Percentiles rank a stretch among this genome's conserved stretches.
Evolutionary conservation across 1,140 invertebrate species (phyloP).

Genomic region (Gonatopus flavifemur): DNA sequence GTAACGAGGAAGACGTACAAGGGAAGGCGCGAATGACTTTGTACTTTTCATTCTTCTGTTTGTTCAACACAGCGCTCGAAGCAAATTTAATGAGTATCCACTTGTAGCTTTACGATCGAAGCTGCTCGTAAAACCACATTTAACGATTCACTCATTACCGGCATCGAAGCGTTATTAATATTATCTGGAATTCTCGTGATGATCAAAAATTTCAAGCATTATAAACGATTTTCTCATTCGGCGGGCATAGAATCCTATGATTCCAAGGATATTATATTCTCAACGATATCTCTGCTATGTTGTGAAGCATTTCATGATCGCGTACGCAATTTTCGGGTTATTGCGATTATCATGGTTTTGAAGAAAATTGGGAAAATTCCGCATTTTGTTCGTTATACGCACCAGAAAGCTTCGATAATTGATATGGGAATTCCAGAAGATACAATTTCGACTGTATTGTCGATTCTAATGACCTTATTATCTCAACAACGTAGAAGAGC

Average conservation of each 20-base stretch:
- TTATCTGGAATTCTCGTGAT: background rate
- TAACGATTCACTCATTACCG: constrained; percentile 14
- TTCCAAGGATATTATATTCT: no score
- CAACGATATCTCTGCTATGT: background rate
- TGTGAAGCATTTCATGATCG: background rate
- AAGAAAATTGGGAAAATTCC: no score
- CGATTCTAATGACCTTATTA: no score
- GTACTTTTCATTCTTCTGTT: constrained; percentile 40
- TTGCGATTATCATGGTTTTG: constrained; percentile 13
- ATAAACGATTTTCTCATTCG: no score
- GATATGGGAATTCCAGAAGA: no score
- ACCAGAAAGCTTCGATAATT: no score
- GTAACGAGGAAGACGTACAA: constrained; percentile 3
- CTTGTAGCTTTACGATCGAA: constrained; percentile 38
- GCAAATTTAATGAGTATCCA: constrained; percentile 42
- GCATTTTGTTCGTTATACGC: no score
- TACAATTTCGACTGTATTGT: no score
- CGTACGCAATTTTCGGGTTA: constrained; percentile 2
- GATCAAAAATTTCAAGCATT: no score
- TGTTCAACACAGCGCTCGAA: constrained; percentile 28
- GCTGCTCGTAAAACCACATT: constrained; percentile 32
- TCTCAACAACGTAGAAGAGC: no score
- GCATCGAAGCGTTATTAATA: background rate
- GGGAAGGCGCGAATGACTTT: constrained; percentile 25
- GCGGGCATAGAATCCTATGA: no score